Conservation (phyloP, 2,888 invertebrate species). For the Euphydryas editha region DNA sequence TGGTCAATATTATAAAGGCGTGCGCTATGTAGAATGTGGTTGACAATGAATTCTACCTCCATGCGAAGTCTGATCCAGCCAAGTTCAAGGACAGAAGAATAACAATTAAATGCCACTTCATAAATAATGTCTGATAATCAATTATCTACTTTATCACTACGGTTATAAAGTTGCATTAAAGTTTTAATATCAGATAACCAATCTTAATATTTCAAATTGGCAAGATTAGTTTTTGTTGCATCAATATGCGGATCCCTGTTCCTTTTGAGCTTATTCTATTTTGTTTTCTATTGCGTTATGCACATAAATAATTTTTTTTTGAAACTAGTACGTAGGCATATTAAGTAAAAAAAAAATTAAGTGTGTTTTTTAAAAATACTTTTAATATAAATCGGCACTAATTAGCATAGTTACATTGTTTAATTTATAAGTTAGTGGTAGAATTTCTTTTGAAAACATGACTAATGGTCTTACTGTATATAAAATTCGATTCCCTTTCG, state of each 20-base stretch:
- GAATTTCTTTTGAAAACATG: too few species aligned
- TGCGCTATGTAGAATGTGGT: slow-evolving; percentile 35
- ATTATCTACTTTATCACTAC: background rate
- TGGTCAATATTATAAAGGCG: background rate
- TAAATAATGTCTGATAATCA: slow-evolving; percentile 4
- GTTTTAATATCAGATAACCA: background rate
- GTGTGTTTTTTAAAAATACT: too few species aligned
- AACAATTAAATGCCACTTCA: slow-evolving; percentile 14
- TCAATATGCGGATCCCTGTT: background rate
- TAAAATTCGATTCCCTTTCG: too few species aligned
- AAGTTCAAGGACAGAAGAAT: slow-evolving; percentile 54
- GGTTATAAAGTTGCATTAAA: background rate
- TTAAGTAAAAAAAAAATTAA: too few species aligned
- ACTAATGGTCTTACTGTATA: too few species aligned
- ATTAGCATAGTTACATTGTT: too few species aligned
- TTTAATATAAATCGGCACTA: too few species aligned
- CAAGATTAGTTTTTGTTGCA: slow-evolving; percentile 4
- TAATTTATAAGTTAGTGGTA: too few species aligned
- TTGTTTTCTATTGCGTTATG: background rate
- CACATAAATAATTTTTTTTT: too few species aligned
- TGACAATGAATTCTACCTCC: slow-evolving; percentile 46
- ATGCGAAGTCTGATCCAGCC: slow-evolving; percentile 48
- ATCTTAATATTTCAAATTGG: background rate
- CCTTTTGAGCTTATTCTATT: background rate
- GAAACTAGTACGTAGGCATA: too few species aligned